Evolutionary conservation across 2,888 invertebrate genomes (phyloP).

Genomic region (Pachycephus smyrnensis): DNA sequence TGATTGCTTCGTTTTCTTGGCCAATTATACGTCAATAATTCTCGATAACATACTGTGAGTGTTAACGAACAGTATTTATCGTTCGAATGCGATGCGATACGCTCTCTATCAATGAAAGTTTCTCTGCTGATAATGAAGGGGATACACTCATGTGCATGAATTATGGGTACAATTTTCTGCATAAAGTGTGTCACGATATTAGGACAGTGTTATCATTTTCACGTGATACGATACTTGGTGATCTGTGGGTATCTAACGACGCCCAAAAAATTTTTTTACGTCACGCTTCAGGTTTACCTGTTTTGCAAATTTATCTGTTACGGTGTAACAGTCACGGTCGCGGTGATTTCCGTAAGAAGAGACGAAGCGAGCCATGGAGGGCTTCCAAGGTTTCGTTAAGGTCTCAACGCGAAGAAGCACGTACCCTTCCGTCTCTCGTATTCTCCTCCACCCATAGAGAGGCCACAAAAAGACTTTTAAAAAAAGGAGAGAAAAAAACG

Average conservation of each 20-base stretch:
- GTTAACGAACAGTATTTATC: not conserved
- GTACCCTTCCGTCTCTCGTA: slow-evolving; percentile 26
- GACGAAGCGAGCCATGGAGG: not conserved
- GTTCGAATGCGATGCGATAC: not conserved
- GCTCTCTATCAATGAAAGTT: not conserved
- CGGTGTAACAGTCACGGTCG: not conserved
- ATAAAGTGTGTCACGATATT: not conserved
- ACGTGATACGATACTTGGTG: not conserved
- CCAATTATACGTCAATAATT: not conserved
- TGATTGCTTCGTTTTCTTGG: not conserved
- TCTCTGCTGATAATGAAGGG: not conserved
- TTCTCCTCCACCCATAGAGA: slow-evolving; percentile 10
- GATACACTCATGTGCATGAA: not conserved
- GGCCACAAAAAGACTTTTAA: slow-evolving; percentile 31
- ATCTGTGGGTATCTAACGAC: not conserved
- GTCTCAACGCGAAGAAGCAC: slow-evolving; percentile 22
- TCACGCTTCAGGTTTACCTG: not conserved
- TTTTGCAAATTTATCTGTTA: not conserved
- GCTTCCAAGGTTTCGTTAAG: slow-evolving; percentile 46
- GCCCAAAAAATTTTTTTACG: not conserved
- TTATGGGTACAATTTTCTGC: not conserved
- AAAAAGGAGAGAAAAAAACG: slow-evolving; percentile 35
- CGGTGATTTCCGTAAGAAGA: slow-evolving; percentile 1
- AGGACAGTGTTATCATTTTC: not conserved
- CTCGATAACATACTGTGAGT: not conserved